These are phyloP conservation scores for Agriotes lineatus DNA, from an alignment of 2,888 invertebrate species.

Conservation along the genomic window DNA sequence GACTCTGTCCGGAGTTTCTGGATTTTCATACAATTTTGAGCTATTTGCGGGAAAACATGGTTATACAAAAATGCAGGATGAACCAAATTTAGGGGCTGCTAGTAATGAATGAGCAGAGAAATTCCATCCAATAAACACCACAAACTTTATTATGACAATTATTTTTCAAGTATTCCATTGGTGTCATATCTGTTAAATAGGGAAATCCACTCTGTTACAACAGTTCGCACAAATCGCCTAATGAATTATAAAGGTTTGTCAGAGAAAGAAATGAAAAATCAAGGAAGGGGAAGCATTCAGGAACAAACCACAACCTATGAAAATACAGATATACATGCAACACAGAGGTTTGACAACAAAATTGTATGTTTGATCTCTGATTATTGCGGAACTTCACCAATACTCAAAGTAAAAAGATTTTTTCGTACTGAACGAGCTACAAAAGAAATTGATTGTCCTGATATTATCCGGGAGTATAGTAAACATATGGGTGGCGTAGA, in stretches of 20 bases:
- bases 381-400: slow-evolving; percentile 31
- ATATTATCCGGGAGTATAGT: slow-evolving; percentile 36
- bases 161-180: no score
- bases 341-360: slow-evolving; percentile 17
- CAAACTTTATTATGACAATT: no score
- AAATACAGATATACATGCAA: not conserved
- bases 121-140: no score
- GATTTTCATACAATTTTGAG: no score
- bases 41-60: no score
- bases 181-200: no score
- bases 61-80: no score
- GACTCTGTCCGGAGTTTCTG: no score
- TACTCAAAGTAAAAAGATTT: slow-evolving; percentile 38
- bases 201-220: no score
- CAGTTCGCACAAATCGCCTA: no score
- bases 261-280: not conserved
- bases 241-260: not conserved
- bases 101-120: no score
- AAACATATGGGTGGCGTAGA: slow-evolving; percentile 45
- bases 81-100: no score
- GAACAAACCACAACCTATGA: not conserved
- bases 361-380: slow-evolving; percentile 22
- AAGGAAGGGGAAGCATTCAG: not conserved
- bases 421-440: not conserved
- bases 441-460: slow-evolving; percentile 33